Evolutionary conservation across 2,797 vertebrate species (phyloP).

Genomic region (Bradypodion pumilum): DNA sequence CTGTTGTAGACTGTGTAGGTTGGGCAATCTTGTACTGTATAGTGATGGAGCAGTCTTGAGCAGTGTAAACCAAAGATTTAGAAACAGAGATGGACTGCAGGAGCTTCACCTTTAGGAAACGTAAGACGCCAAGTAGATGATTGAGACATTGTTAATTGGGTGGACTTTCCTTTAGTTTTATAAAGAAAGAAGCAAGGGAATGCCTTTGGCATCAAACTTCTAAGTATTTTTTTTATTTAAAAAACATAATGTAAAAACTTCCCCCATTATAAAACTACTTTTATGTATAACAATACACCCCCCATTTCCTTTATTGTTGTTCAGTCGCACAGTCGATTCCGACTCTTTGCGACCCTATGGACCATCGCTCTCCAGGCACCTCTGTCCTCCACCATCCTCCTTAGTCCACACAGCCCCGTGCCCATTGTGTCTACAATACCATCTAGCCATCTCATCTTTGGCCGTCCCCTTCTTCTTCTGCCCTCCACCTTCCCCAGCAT

Average conservation of each 20-base stretch:
- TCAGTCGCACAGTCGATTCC: no score
- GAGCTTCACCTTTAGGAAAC: not conserved
- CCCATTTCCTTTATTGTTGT: not conserved
- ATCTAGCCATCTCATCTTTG: no score
- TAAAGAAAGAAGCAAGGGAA: not conserved
- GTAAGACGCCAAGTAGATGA: conserved; percentile 3
- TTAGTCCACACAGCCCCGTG: no score
- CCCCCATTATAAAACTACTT: no score
- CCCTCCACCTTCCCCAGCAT: no score
- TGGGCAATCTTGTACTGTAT: conserved; percentile 22
- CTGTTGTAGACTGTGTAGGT: not conserved
- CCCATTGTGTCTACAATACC: no score
- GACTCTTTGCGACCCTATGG: no score
- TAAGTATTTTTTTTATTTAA: not conserved
- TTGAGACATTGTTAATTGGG: not conserved
- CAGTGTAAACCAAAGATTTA: not conserved
- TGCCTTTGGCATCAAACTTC: not conserved
- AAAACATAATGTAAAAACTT: not conserved
- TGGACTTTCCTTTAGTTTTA: not conserved
- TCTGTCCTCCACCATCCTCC: no score
- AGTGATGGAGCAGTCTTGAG: not conserved
- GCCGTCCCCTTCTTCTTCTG: no score
- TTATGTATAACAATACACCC: not conserved
- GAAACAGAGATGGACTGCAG: not conserved
- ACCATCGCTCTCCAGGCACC: no score